Base-by-base conservation (phyloP, 1,140 invertebrate genomes). In the Neelides sp. region DNA sequence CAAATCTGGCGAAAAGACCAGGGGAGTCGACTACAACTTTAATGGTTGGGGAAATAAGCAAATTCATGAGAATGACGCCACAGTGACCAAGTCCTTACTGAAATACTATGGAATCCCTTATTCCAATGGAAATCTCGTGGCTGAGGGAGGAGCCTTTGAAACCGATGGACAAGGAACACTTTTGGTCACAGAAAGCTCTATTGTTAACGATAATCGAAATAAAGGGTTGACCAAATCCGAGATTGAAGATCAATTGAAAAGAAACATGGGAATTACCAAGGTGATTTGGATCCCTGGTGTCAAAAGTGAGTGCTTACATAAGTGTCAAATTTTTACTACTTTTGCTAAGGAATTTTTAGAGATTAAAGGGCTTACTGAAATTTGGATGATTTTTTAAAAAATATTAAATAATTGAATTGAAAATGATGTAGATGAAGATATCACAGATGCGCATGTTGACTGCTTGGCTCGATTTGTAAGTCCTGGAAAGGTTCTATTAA, bases 11-110 rank as follows among this genome's bases (percentile, higher is more conserved):
- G 17, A 43, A 23, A 19, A 22, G 28, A 47, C 3, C 1, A 45
- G 4, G 13, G 50, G 50, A 1, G 42, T 52, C n/a, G 50, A 52
- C 15, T 30, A 46, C 17, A 45, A 52, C 19, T 52, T 52, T 19
- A 52, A 52, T 26, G 50, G 50, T 1, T 52, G 50, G 50, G 50
- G 50, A 7, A 32, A 40, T 1, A 52, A 52, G 34, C 50, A 52
- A 24, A 3, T 2, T 12, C 32, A 35, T 13, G 17, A 5, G 3
- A 32, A 48, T 2, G 50, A 52, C 27, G 3, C 42, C 4, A 5
- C 17, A 8, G n/a, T 52, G 5, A 36, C 42, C 1, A 15, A 4
- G 22, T 27, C 2, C 4, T 1, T 52, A 7, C 30, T 52, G 2
- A n/a, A 17, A 7, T 12, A 17, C 1, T 13, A 26, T 4, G 39